phyloP scores from a whole-genome alignment of 2,888 invertebrate species.

The Gisinianus flammeolus region DNA sequence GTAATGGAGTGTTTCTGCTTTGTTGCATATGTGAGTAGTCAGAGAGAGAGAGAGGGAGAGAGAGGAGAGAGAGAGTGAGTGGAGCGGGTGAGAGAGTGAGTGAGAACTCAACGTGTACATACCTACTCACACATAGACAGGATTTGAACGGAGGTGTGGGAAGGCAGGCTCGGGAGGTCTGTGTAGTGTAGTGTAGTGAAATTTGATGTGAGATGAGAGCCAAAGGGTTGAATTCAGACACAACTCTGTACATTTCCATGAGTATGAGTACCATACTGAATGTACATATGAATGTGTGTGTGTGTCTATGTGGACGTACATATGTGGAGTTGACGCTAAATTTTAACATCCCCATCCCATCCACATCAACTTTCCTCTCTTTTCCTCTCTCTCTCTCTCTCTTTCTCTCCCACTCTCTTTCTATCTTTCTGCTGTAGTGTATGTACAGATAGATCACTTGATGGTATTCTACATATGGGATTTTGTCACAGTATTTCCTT shows the following conservation, averaged over 20 bases:
- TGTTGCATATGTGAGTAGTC: not conserved
- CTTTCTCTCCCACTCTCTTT: not conserved
- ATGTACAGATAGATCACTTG: not conserved
- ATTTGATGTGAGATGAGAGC: constrained; percentile 43
- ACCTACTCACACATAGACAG: constrained; percentile 5
- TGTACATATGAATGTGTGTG: not conserved
- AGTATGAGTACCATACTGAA: too few species aligned
- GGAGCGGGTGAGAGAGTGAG: too few species aligned
- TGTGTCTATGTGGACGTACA: constrained; percentile 4
- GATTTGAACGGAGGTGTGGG: constrained; percentile 31
- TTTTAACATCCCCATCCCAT: not conserved
- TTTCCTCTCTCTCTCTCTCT: constrained; percentile 8
- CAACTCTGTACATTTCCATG: not conserved
- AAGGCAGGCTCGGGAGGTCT: constrained; percentile 19
- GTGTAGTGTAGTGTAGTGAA: constrained; percentile 36
- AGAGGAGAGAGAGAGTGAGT: not conserved
- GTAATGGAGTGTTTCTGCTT: not conserved
- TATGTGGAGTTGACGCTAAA: not conserved
- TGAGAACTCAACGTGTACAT: too few species aligned
- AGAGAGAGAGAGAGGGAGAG: not conserved
- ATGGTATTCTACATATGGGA: constrained; percentile 2
- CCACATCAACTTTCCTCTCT: constrained; percentile 17
- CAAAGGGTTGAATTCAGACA: constrained; percentile 35
- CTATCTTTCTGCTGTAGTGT: not conserved
- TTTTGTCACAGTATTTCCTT: constrained; percentile 4